phyloP scores from a whole-genome alignment of 2,888 invertebrate genomes.

The Melikaiella ostensackeni region DNA sequence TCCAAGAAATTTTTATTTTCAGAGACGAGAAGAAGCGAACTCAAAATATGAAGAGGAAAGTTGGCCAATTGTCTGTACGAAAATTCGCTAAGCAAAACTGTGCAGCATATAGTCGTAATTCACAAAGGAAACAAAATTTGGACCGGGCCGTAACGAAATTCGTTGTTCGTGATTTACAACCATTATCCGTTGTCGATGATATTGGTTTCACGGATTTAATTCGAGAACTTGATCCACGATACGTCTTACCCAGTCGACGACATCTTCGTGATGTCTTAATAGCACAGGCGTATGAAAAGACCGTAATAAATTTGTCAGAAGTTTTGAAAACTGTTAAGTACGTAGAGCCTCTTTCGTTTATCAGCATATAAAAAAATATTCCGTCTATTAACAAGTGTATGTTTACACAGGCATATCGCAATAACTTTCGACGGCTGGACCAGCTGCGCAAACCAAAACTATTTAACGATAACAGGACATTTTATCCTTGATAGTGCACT shows the following conservation, averaged over 20 bases:
- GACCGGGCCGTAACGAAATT: slow-evolving; percentile 26
- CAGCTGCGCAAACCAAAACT: slow-evolving; percentile 15
- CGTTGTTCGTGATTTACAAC: slow-evolving; percentile 21
- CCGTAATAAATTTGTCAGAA: background rate
- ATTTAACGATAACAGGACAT: slow-evolving; percentile 10
- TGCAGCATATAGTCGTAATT: background rate
- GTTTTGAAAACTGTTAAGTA: background rate
- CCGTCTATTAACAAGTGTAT: background rate
- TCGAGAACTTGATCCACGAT: slow-evolving; percentile 23
- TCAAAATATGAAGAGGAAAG: background rate
- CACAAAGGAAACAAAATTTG: background rate
- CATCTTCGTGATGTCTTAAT: slow-evolving; percentile 7
- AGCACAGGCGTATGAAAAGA: slow-evolving; percentile 1
- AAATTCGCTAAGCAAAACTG: background rate
- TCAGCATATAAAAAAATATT: background rate
- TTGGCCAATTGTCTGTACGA: background rate
- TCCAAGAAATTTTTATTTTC: background rate
- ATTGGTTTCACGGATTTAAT: slow-evolving; percentile 12
- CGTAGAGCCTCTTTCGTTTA: background rate
- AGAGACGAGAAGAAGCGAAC: background rate
- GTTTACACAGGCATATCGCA: slow-evolving; percentile 27
- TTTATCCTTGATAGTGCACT: slow-evolving; percentile 2
- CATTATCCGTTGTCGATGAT: background rate
- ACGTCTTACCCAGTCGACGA: slow-evolving; percentile 15
- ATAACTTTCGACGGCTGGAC: slow-evolving; percentile 32